Base-by-base conservation (phyloP, 2,797 vertebrate genomes). In the Takifugu ocellatus region DNA sequence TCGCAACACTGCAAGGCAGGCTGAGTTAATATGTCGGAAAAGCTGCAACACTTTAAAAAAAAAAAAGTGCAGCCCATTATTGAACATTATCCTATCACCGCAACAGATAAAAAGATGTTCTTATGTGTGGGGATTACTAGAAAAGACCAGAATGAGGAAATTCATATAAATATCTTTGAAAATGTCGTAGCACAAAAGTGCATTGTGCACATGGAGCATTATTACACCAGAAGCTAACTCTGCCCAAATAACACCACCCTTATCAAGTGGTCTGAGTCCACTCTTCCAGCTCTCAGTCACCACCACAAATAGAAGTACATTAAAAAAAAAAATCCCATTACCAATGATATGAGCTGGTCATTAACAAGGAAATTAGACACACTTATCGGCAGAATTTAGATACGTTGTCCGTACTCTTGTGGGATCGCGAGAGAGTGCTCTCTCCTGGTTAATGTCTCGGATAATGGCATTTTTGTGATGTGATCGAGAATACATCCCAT, bases 301-400 rank as follows among this genome's bases (percentile, higher is more conserved):
- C 58, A 79, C 79, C 84, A 25, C 83, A 85, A 83, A 85, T 75
- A 86, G 79, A 84, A 82, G 79, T 63, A 51, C 83, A 84, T 87
- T 81, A 39, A 39, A 39, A 39, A 27, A 6, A 83, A 65, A 70
- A 76, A 78, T 59, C 75, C 78, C 77, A 84, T 84, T 83, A 79
- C 54, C 10, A 68, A 79, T 78, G 76, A 50, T 51, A 84, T 88
- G 78, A 78, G 74, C 66, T 79, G 78, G 67, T 85, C 63, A 68
- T 45, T 52, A 66, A 72, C 74, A 46, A 82, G 81, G 72, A 83
- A 81, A 85, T 84, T 78, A 75, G 74, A 83, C 61, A 63, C 64
- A 78, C 77, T 85, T 79, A 82, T 82, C 78, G 60, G 52, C 55
- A 60, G 59, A 59, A 53, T 69, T 66, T 27, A 46, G 75, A 81